phyloP scores from a whole-genome alignment of 2,113 vertebrate genomes.

The Castor canadensis region DNA sequence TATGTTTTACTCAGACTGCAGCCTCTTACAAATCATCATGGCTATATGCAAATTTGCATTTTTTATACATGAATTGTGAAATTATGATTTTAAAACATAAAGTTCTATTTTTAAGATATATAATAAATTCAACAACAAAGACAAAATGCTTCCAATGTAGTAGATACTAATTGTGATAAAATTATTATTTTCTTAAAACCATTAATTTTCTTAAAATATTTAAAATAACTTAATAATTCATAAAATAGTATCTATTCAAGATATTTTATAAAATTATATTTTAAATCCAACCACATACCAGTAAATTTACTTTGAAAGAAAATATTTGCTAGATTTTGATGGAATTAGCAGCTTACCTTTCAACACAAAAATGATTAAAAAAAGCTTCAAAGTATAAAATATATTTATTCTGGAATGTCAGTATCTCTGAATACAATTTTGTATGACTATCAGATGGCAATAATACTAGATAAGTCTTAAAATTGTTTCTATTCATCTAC shows the following conservation, averaged over 20 bases:
- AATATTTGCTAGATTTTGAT: background rate
- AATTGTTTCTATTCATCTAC: background rate
- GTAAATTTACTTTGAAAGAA: background rate
- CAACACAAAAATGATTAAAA: background rate
- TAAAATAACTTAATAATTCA: too few relatives aligned
- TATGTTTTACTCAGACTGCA: background rate
- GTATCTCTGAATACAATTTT: background rate
- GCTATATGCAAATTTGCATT: background rate
- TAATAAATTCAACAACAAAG: background rate
- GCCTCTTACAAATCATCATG: background rate
- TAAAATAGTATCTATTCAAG: too few relatives aligned
- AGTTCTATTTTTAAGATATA: background rate
- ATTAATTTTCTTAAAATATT: too few relatives aligned
- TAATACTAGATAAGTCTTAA: conserved; percentile 12
- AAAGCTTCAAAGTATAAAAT: background rate
- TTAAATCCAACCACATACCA: background rate
- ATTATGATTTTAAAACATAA: background rate
- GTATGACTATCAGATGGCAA: background rate
- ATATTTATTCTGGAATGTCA: background rate
- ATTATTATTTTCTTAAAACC: background rate
- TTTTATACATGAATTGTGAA: background rate
- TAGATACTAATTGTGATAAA: background rate
- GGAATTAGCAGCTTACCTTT: background rate
- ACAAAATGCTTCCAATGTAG: background rate
- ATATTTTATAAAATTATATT: background rate